phyloP scores from a whole-genome alignment of 1,140 invertebrate genomes.

The Rhagoletis pomonella region DNA sequence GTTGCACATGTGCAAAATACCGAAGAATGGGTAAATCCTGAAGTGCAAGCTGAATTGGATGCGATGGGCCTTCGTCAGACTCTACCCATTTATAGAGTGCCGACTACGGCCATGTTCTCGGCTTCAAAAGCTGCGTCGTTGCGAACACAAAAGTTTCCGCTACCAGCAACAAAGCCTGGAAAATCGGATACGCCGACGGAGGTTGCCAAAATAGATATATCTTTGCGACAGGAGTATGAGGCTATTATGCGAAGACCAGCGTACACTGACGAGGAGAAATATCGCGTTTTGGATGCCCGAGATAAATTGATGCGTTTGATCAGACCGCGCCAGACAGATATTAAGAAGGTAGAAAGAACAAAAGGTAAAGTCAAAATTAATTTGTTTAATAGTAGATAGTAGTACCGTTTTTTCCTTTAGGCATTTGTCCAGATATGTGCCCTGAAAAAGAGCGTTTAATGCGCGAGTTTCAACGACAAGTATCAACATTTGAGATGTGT shows the following conservation, averaged over 20 bases:
- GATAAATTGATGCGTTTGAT: slow-evolving; percentile 81
- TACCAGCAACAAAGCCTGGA: not conserved
- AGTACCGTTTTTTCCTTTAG: not conserved
- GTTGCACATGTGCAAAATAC: slow-evolving; percentile 66
- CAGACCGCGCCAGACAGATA: slow-evolving; percentile 72
- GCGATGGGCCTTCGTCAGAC: slow-evolving; percentile 69
- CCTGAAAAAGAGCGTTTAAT: slow-evolving; percentile 96
- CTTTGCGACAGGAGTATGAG: slow-evolving; percentile 61
- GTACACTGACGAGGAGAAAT: slow-evolving; percentile 71
- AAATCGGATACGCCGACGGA: slow-evolving; percentile 1
- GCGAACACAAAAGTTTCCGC: not conserved
- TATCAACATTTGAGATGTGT: slow-evolving; percentile 80
- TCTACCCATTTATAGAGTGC: slow-evolving; percentile 60
- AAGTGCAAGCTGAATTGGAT: slow-evolving; percentile 76
- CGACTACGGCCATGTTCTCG: slow-evolving; percentile 59
- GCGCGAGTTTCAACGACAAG: slow-evolving; percentile 90
- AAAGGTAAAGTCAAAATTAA: slow-evolving; percentile 73
- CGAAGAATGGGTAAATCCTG: slow-evolving; percentile 73
- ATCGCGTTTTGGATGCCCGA: slow-evolving; percentile 80
- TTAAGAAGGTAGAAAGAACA: slow-evolving; percentile 77
- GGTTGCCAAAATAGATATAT: slow-evolving; percentile 5
- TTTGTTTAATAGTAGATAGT: not conserved
- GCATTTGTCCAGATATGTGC: slow-evolving; percentile 97
- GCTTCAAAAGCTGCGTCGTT: not conserved
- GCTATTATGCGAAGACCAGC: slow-evolving; percentile 62